phyloP scores from a whole-genome alignment of 2,888 invertebrate genomes.

The Chesias legatella region DNA sequence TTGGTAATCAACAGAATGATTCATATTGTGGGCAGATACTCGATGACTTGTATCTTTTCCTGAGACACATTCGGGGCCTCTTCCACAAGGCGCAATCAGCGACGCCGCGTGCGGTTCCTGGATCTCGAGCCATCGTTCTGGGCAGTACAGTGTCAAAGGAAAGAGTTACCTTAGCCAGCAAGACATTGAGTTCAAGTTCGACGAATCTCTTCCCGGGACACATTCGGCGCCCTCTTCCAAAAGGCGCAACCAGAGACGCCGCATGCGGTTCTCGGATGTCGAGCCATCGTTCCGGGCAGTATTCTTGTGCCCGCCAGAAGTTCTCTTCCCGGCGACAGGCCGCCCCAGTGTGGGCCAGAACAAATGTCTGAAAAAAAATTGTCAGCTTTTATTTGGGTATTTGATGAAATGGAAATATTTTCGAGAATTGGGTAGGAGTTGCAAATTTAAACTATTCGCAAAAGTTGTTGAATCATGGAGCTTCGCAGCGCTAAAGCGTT shows the following conservation, averaged over 20 bases:
- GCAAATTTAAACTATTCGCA: no score
- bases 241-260: slow-evolving; percentile 86
- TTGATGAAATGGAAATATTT: no score
- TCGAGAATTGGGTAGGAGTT: no score
- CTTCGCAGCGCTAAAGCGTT: no score
- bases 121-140: slow-evolving; percentile 23
- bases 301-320: slow-evolving; percentile 85
- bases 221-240: slow-evolving; percentile 89
- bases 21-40: no score
- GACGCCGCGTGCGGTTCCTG: slow-evolving; percentile 78
- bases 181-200: slow-evolving; percentile 86
- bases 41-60: no score
- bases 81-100: no score
- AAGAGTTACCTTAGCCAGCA: slow-evolving; percentile 83
- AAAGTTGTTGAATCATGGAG: no score
- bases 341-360: slow-evolving; percentile 90
- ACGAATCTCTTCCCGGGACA: slow-evolving; percentile 93
- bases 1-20: no score
- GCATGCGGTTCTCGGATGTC: slow-evolving; percentile 75
- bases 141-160: no score
- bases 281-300: slow-evolving; percentile 90
- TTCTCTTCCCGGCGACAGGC: slow-evolving; percentile 88
- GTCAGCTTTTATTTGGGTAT: not conserved
- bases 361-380: slow-evolving; percentile 81
- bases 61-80: no score